Conservation (phyloP, 2,797 vertebrate genomes). For the Rhinophrynus dorsalis region DNA sequence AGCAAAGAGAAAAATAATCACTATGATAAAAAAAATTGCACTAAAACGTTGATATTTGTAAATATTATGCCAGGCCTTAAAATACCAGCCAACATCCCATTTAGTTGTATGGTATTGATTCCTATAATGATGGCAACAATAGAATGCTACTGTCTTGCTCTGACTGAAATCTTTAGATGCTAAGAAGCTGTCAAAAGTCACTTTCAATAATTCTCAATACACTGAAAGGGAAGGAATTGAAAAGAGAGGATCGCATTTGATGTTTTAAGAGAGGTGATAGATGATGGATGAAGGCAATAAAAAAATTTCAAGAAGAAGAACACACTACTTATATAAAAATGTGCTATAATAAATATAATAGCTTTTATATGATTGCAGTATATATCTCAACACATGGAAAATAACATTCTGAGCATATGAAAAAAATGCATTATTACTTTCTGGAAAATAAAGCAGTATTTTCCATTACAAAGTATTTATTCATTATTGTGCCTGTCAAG, state of each 20-base stretch:
- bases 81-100: background rate
- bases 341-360: constrained; percentile 18
- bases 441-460: constrained; percentile 16
- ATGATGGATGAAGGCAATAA: constrained; percentile 30
- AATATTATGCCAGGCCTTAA: too few relatives aligned
- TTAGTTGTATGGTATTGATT: background rate
- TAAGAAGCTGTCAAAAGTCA: constrained; percentile 30
- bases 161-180: constrained; percentile 12
- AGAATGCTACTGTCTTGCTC: background rate
- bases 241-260: constrained; percentile 33
- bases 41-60: too few relatives aligned
- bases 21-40: too few relatives aligned
- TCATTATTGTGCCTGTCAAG: constrained; percentile 30
- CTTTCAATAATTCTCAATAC: constrained; percentile 27
- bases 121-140: background rate
- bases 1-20: too few relatives aligned
- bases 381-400: constrained; percentile 24
- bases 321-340: constrained; percentile 25
- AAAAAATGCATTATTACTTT: constrained; percentile 37
- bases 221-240: constrained; percentile 28
- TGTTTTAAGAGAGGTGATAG: constrained; percentile 45
- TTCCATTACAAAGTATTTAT: constrained; percentile 30
- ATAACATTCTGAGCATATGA: background rate
- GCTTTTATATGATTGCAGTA: constrained; percentile 31
- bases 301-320: constrained; percentile 31